Percentiles rank a stretch among this genome's conserved stretches.
These are phyloP conservation scores for Arctia plantaginis DNA, from an alignment of 2,888 invertebrate genomes.

Conservation along the genomic window DNA sequence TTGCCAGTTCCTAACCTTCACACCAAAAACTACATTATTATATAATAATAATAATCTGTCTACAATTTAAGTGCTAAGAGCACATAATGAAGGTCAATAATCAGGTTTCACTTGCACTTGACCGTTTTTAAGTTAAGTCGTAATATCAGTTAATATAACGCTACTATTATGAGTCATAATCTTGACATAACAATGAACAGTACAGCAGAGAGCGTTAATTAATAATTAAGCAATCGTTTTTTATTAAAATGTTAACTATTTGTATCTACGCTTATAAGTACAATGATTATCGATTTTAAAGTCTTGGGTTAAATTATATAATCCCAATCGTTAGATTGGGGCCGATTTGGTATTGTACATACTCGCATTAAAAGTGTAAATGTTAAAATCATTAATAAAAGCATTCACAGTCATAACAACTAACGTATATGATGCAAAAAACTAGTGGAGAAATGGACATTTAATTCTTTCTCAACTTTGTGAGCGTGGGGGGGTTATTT, in stretches of 20 bases:
- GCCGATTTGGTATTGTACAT: too few relatives aligned
- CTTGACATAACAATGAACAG: not conserved
- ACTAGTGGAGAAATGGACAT: not conserved
- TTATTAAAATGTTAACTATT: not conserved
- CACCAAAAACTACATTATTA: not conserved
- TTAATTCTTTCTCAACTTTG: not conserved
- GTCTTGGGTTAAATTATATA: not conserved
- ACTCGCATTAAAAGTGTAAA: too few relatives aligned
- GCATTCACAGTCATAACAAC: not conserved
- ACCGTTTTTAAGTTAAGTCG: conserved; percentile 33
- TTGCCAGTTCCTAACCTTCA: not conserved
- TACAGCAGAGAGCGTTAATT: not conserved
- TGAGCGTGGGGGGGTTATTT: not conserved
- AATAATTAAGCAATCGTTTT: not conserved
- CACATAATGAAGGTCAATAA: conserved; percentile 8
- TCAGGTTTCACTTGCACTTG: conserved; percentile 44
- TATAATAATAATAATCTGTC: conserved; percentile 16
- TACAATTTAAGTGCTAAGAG: conserved; percentile 4
- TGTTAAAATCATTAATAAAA: too few relatives aligned
- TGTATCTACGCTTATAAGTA: not conserved
- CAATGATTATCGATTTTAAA: not conserved
- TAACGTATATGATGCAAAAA: not conserved
- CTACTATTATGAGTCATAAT: conserved; percentile 32
- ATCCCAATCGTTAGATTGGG: not conserved
- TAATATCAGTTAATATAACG: conserved; percentile 6